phyloP scores from a whole-genome alignment of 2,888 invertebrate genomes.

The Gymnosoma rotundatum region DNA sequence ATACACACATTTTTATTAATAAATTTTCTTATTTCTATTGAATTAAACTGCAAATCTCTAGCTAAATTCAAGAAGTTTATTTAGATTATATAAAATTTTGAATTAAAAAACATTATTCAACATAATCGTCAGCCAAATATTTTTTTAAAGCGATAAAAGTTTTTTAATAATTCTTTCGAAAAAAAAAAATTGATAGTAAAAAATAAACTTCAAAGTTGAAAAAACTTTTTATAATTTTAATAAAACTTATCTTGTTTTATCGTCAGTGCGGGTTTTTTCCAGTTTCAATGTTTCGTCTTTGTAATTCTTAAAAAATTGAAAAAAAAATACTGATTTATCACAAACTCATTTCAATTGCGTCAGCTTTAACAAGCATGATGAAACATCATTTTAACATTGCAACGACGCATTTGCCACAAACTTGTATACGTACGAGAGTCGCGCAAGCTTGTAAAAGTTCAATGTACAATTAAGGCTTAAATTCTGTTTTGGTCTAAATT shows the following conservation, averaged over 20 bases:
- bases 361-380: conserved; percentile 59
- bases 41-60: too few relatives aligned
- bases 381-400: conserved; percentile 64
- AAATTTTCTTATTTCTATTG: too few relatives aligned
- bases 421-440: conserved; percentile 34
- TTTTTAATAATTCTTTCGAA: neutral
- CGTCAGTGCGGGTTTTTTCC: conserved; percentile 35
- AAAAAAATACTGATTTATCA: conserved; percentile 7
- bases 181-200: neutral
- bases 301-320: conserved; percentile 30
- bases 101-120: neutral
- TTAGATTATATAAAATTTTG: neutral
- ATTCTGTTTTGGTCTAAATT: conserved; percentile 55
- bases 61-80: too few relatives aligned
- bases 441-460: conserved; percentile 58
- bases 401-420: conserved; percentile 42
- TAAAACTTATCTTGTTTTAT: conserved; percentile 7
- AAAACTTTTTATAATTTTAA: conserved; percentile 6
- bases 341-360: conserved; percentile 45
- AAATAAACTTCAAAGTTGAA: neutral
- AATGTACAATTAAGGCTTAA: conserved; percentile 66
- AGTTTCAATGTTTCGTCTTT: conserved; percentile 44
- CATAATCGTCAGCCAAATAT: neutral
- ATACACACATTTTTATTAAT: too few relatives aligned
- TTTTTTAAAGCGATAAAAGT: neutral